Conservation (phyloP, 2,888 invertebrate genomes). For the Volucella zonaria region DNA sequence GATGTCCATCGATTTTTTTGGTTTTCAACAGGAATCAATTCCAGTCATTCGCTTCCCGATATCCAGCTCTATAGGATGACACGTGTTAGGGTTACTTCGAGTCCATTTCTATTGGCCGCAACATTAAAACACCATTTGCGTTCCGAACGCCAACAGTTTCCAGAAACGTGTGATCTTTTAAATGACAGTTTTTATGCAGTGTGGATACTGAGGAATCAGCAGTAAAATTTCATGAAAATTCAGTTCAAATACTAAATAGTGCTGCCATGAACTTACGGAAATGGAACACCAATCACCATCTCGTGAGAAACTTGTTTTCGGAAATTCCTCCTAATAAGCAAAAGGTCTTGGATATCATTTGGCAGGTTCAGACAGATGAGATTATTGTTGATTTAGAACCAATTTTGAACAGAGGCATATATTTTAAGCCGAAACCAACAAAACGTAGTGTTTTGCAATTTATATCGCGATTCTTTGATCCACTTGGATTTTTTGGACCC, state of each 20-base stretch:
- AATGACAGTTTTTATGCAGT: slow-evolving; percentile 12
- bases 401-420: not conserved
- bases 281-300: slow-evolving; percentile 23
- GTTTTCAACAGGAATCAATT: too few relatives aligned
- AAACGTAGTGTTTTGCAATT: slow-evolving; percentile 22
- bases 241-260: too few relatives aligned
- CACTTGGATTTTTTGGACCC: too few relatives aligned
- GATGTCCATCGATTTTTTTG: too few relatives aligned
- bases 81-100: too few relatives aligned
- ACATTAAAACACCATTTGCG: slow-evolving; percentile 15
- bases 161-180: slow-evolving; percentile 8
- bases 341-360: slow-evolving; percentile 18
- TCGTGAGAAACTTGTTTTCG: not conserved
- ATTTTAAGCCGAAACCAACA: not conserved
- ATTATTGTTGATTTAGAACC: slow-evolving; percentile 23
- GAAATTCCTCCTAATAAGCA: not conserved
- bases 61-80: too few relatives aligned
- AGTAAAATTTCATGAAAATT: slow-evolving; percentile 2
- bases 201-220: slow-evolving; percentile 12
- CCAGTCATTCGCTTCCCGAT: too few relatives aligned
- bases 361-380: slow-evolving; percentile 38
- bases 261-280: slow-evolving; percentile 29
- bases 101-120: not conserved
- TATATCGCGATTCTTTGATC: slow-evolving; percentile 10
- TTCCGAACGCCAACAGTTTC: not conserved